Percentiles rank a stretch among this genome's conserved stretches.
phyloP scores from a whole-genome alignment of 2,888 invertebrate genomes.

The Eubasilissa splendida region DNA sequence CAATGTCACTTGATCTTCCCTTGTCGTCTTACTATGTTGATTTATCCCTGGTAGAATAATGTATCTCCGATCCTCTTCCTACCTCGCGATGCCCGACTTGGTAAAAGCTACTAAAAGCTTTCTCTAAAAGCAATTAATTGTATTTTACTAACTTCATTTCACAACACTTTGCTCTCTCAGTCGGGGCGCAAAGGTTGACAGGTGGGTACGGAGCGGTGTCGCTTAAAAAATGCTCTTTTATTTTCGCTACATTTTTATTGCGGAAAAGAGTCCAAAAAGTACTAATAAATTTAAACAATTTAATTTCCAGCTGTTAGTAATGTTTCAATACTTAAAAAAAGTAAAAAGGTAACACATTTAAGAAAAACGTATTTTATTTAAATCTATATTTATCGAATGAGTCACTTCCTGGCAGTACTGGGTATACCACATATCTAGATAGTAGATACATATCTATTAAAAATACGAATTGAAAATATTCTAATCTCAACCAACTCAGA shows the following conservation, averaged over 20 bases:
- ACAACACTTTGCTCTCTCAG: conserved; percentile 52
- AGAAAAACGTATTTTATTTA: too few relatives aligned
- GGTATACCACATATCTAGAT: too few relatives aligned
- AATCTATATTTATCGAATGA: too few relatives aligned
- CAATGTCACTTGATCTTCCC: conserved; percentile 27
- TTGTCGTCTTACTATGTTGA: conserved; percentile 35
- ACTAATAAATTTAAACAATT: too few relatives aligned
- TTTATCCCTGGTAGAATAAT: conserved; percentile 54
- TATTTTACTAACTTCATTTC: conserved; percentile 73
- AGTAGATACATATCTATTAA: too few relatives aligned
- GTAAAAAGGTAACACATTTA: too few relatives aligned
- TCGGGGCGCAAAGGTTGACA: conserved; percentile 33
- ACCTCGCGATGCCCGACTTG: conserved; percentile 64
- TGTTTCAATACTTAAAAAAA: too few relatives aligned
- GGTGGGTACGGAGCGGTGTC: background rate
- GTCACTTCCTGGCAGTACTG: too few relatives aligned
- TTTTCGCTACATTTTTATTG: background rate
- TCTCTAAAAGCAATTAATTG: conserved; percentile 75
- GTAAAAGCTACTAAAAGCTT: conserved; percentile 75
- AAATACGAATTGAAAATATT: too few relatives aligned
- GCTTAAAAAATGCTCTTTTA: conserved; percentile 1
- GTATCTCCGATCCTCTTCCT: conserved; percentile 45
- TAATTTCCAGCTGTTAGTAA: too few relatives aligned
- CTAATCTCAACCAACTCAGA: too few relatives aligned
- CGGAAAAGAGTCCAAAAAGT: too few relatives aligned